Base-by-base conservation (phyloP, 2,888 invertebrate genomes). In the Aradus depressus region DNA sequence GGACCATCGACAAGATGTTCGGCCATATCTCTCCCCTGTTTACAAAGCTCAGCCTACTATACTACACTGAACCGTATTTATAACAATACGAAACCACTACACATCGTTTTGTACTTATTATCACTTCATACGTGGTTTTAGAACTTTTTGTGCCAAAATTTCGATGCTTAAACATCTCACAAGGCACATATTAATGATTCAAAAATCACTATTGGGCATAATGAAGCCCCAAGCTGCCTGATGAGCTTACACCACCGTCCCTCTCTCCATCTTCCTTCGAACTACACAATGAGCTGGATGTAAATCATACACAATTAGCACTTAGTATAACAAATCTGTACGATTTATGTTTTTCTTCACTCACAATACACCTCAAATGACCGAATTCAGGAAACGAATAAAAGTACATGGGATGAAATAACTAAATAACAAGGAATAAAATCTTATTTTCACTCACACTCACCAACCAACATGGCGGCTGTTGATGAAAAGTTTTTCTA, bases 1-100 rank as follows among this genome's bases (percentile, higher is more conserved):
- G 91, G 92, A 75, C 91, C 91, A 76, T 89, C 89, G 73, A 81
- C 81, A 71, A 87, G 80, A 76, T 87, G 87, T 80, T 92, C 92
- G 76, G 89, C 89, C 92, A 92, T 92, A 67, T 68, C 64, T 49
- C 31, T 39, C 62, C 64, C 58, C 59, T 60, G 60, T 60, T 60
- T 60, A 60, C 60, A 60, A 60, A 58, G 57, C 60, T 61, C 60
- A 59, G 58, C 61, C 60, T 60, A 58, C 60, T 59, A 55, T 59
- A 57, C 56, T 61, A 58, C 53, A 55, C 57, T 53, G 44, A 65
- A 67, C 65, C 64, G 67, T 68, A 69, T 68, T 70, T 69, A 67
- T 64, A 64, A 64, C 61, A 65, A 65, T 63, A 65, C 62, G 62
- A 64, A 64, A 63, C 63, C 64, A 64, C 66, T 65, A 68, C 68